Conservation (phyloP, 1,140 invertebrate genomes). For the Brachionus sp. region DNA sequence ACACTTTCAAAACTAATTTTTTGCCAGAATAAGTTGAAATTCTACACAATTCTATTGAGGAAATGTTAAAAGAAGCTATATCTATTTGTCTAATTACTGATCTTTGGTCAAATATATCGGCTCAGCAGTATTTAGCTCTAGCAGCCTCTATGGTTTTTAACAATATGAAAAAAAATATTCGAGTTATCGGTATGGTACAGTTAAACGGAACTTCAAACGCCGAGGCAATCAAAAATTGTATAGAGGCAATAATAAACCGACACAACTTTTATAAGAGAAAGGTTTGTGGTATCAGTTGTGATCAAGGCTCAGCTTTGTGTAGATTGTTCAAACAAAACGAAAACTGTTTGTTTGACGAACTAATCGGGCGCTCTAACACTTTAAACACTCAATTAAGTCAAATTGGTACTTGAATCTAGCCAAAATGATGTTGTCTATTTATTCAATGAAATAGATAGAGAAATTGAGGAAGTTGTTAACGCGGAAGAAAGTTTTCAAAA, state of each 20-base stretch:
- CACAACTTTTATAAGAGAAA: not conserved
- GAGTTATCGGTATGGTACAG: not conserved
- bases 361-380: no score
- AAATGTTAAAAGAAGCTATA: constrained; percentile 8
- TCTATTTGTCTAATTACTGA: not conserved
- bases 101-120: not conserved
- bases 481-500: no score
- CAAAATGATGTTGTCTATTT: no score
- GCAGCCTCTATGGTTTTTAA: not conserved
- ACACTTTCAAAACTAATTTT: not conserved
- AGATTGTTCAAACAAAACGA: not conserved
- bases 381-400: no score
- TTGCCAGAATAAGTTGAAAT: not conserved
- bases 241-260: not conserved
- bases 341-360: not conserved
- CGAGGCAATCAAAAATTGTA: not conserved
- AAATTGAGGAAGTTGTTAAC: no score
- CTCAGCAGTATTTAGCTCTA: not conserved
- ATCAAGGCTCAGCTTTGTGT: not conserved
- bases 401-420: no score
- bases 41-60: not conserved
- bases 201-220: not conserved
- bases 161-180: not conserved
- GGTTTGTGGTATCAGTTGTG: not conserved
- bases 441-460: no score